phyloP scores from a whole-genome alignment of 1,140 invertebrate species.

The Drosophila burlai region DNA sequence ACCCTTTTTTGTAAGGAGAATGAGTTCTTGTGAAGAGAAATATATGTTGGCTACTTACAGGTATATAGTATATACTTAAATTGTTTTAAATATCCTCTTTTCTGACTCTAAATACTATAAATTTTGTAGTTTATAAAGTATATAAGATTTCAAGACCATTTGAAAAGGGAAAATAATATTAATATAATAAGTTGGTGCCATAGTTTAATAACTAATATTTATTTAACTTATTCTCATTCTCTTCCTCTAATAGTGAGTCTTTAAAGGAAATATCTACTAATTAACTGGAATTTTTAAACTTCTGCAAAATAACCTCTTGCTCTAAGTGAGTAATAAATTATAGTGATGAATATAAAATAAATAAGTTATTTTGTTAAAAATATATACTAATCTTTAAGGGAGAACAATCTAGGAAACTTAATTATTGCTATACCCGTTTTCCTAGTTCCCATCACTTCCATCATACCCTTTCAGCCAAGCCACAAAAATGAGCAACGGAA shows the following conservation, averaged over 20 bases:
- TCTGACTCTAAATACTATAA: background rate
- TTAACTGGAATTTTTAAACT: no score
- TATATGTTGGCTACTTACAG: background rate
- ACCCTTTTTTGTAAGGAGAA: background rate
- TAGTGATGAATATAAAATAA: background rate
- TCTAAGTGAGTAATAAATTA: background rate
- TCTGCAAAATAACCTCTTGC: no score
- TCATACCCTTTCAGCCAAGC: background rate
- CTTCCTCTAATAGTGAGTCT: background rate
- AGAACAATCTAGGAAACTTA: background rate
- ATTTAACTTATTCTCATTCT: background rate
- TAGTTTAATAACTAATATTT: background rate
- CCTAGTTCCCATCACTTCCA: background rate
- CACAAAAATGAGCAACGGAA: slow-evolving; percentile 58
- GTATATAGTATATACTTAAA: background rate
- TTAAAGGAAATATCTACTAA: no score
- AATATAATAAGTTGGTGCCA: background rate
- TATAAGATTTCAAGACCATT: background rate
- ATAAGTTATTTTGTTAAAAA: background rate
- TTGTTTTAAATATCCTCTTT: accelerated
- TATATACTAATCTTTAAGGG: background rate
- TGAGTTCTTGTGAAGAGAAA: background rate
- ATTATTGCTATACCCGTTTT: no score
- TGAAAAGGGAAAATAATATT: background rate
- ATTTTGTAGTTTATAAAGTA: background rate